Evolutionary conservation across 1,140 invertebrate genomes (phyloP), one percentile per base, ranked within the genome.

Genomic region (Gonatopus flavifemur): DNA sequence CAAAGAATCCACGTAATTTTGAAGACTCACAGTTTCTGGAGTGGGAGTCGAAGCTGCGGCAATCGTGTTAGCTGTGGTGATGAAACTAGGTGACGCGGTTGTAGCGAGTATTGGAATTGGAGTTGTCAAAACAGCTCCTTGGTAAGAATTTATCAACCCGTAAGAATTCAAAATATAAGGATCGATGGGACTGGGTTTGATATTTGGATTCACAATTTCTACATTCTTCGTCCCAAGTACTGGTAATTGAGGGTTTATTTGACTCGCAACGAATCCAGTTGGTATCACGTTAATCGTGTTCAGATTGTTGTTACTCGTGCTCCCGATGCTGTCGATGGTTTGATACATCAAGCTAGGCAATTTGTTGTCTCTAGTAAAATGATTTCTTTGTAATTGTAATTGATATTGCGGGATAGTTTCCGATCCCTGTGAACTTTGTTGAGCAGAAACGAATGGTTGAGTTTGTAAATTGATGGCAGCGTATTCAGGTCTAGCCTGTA

Each of bases 151-250:
- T 43, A 73, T 45, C 0, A 65, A 18, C 22, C 60, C 58, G 15
- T 64, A 52, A n/a, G 64, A 32, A 40, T 62, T 67, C 0, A 64
- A 20, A 0, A 67, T 28, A 1, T 57, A 40, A 0, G 62, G 16
- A 16, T 72, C 72, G 13, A 69, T 19, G 5, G 67, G 39, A 38
- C 60, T 75, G 5, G 66, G 58, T 25, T 71, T 76, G 1, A 76
- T 48, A 43, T 74, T 76, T 0, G 74, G 74, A 62, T 78, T 78
- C 1, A 72, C 20, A 3, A 77, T 77, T 36, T 78, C 68, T 0
- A 78, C 75, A 28, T 69, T 74, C 44, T 69, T 71, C 4, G 65
- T 54, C 1, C 64, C 73, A 1, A 76, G 44, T 18, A 58, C 62
- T 13, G 72, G 76, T 8, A 76, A 35, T 35, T 77, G 74, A 2